Percentiles rank a stretch among this genome's conserved stretches.
Conservation (phyloP, 2,113 vertebrate genomes). For the Jaculus jaculus region DNA sequence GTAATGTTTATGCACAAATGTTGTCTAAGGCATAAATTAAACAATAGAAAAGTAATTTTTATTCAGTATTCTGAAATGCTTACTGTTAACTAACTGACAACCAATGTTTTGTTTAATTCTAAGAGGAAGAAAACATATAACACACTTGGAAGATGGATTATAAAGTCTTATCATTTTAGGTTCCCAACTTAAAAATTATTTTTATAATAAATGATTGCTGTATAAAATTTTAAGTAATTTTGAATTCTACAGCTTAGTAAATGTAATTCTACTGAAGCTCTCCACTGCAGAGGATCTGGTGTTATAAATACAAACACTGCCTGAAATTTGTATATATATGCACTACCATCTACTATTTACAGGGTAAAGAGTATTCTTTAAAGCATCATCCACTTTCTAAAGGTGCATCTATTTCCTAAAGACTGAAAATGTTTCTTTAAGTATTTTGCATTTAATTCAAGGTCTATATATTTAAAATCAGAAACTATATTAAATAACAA, state of each 20-base stretch:
- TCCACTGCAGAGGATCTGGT: not conserved
- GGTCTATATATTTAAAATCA: slow-evolving; percentile 38
- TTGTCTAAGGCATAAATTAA: slow-evolving; percentile 36
- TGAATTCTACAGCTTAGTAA: slow-evolving; percentile 38
- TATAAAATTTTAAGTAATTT: slow-evolving; percentile 45
- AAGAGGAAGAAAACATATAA: not conserved
- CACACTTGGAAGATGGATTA: not conserved
- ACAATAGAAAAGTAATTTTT: slow-evolving; percentile 9
- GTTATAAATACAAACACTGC: slow-evolving; percentile 31
- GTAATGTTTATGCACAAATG: not conserved
- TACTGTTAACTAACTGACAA: not conserved
- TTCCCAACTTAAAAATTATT: not conserved
- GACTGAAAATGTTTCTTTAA: slow-evolving; percentile 23
- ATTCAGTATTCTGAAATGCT: slow-evolving; percentile 17
- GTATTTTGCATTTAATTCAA: slow-evolving; percentile 39
- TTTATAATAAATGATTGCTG: slow-evolving; percentile 19
- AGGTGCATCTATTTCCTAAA: slow-evolving; percentile 5
- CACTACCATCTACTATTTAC: not conserved
- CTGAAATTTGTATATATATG: not conserved
- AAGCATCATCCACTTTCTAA: slow-evolving; percentile 25
- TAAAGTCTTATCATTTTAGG: slow-evolving; percentile 28
- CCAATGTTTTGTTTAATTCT: not conserved
- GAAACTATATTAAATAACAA: slow-evolving; percentile 29
- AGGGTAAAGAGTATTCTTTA: not conserved
- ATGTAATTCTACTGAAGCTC: not conserved